A percentile compares a stretch with the other conserved stretches of the same genome.
Evolutionary conservation across 2,888 invertebrate genomes (phyloP).

Genomic region (Empis stercorea): DNA sequence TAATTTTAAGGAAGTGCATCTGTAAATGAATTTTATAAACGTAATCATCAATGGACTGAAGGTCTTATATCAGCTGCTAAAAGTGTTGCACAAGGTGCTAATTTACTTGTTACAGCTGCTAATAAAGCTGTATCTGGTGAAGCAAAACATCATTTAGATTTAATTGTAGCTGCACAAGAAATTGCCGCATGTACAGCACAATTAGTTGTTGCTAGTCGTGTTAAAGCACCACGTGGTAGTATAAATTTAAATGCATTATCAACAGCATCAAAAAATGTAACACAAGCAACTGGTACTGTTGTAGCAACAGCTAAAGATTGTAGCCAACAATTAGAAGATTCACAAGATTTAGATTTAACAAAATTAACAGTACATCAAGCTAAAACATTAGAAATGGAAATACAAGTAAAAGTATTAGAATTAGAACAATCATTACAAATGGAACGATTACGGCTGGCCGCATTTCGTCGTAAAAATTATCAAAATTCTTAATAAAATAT

Average conservation of each 20-base stretch:
- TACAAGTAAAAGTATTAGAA: slow-evolving; percentile 87
- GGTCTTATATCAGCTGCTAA: slow-evolving; percentile 97
- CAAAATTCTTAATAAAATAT: slow-evolving; percentile 24
- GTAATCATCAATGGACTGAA: slow-evolving; percentile 98
- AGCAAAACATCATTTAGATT: slow-evolving; percentile 57
- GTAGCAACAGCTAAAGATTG: slow-evolving; percentile 91
- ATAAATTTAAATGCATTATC: slow-evolving; percentile 67
- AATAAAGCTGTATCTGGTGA: slow-evolving; percentile 78
- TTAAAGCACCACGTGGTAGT: slow-evolving; percentile 82
- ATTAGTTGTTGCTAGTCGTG: slow-evolving; percentile 90
- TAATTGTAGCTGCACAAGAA: slow-evolving; percentile 94
- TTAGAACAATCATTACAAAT: slow-evolving; percentile 81
- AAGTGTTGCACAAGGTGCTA: slow-evolving; percentile 91
- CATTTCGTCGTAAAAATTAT: slow-evolving; percentile 85
- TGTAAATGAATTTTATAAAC: slow-evolving; percentile 90
- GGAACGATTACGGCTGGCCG: slow-evolving; percentile 72
- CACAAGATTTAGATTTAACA: slow-evolving; percentile 82
- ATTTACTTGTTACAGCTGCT: slow-evolving; percentile 79
- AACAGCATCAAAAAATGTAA: slow-evolving; percentile 76
- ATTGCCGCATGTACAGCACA: slow-evolving; percentile 95
- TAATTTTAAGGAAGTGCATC: slow-evolving; percentile 54
- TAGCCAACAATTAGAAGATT: slow-evolving; percentile 71
- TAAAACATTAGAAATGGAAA: slow-evolving; percentile 94
- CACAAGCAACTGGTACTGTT: slow-evolving; percentile 80
- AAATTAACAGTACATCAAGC: slow-evolving; percentile 86